phyloP scores from a whole-genome alignment of 2,113 vertebrate genomes.

The Bambusicola thoracicus region DNA sequence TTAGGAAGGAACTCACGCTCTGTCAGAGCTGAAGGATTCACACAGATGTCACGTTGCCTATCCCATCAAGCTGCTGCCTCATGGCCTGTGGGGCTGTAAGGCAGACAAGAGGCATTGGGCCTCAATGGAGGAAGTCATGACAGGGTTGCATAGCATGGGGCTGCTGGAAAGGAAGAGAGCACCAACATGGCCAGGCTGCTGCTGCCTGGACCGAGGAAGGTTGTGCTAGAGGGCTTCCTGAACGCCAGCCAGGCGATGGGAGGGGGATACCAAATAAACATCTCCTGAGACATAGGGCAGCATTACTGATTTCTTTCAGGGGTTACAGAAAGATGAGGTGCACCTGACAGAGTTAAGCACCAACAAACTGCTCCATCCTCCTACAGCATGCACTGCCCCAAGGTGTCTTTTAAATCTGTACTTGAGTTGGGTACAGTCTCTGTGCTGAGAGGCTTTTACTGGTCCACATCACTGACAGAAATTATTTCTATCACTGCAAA shows the following conservation, averaged over 20 bases:
- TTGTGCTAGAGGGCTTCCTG: neutral
- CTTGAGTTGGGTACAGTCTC: neutral
- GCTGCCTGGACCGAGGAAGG: neutral
- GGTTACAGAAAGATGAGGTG: neutral
- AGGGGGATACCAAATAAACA: neutral
- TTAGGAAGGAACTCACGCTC: neutral
- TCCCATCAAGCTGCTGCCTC: neutral
- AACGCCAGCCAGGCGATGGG: neutral
- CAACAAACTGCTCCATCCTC: neutral
- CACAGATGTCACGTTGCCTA: neutral
- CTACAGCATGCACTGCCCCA: neutral
- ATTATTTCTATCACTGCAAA: neutral
- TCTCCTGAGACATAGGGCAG: neutral
- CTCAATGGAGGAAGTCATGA: neutral
- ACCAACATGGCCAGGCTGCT: neutral
- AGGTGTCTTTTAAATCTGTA: neutral
- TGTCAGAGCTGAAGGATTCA: conserved; percentile 37
- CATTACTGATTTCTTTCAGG: neutral
- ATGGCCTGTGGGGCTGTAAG: neutral
- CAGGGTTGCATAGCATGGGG: neutral
- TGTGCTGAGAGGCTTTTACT: neutral
- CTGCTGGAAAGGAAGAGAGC: neutral
- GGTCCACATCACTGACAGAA: neutral
- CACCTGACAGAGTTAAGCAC: neutral
- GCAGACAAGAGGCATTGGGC: neutral